Evolutionary conservation across 2,113 vertebrate genomes (phyloP).

Genomic region (Aspidoscelis tigris): DNA sequence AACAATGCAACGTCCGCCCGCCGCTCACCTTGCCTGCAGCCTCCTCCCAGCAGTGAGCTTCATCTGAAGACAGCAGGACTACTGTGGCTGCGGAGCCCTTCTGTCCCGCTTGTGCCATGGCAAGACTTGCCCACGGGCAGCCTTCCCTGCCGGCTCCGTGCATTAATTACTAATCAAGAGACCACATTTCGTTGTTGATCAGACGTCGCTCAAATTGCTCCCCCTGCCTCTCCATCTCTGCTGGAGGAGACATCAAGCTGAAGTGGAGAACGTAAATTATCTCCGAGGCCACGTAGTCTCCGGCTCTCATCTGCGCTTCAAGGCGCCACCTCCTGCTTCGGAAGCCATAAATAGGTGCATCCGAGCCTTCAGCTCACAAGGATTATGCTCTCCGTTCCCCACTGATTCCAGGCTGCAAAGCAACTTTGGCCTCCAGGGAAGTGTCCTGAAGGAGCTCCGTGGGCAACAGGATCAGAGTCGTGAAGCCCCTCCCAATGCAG

Average conservation of each 20-base stretch:
- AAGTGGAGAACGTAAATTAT: not conserved
- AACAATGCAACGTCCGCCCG: too few relatives aligned
- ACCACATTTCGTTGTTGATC: not conserved
- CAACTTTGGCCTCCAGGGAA: not conserved
- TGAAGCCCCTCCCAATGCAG: not conserved
- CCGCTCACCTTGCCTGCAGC: too few relatives aligned
- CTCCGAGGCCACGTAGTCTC: not conserved
- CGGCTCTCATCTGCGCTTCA: not conserved
- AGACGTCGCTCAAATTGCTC: not conserved
- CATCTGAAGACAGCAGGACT: too few relatives aligned
- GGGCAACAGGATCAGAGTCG: too few relatives aligned
- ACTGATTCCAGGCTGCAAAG: not conserved
- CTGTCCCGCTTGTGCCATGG: too few relatives aligned
- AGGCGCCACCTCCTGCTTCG: not conserved
- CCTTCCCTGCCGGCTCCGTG: too few relatives aligned
- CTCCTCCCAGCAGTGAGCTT: too few relatives aligned
- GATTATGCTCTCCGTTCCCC: not conserved
- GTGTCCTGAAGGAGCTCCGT: not conserved
- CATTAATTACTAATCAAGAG: not conserved
- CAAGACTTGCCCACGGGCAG: not conserved
- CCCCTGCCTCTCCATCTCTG: not conserved
- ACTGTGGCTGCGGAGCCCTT: too few relatives aligned
- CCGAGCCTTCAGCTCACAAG: not conserved
- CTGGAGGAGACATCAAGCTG: not conserved
- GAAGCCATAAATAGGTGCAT: not conserved